Base-by-base conservation (phyloP, 2,797 vertebrate genomes). In the Discoglossus pictus region DNA sequence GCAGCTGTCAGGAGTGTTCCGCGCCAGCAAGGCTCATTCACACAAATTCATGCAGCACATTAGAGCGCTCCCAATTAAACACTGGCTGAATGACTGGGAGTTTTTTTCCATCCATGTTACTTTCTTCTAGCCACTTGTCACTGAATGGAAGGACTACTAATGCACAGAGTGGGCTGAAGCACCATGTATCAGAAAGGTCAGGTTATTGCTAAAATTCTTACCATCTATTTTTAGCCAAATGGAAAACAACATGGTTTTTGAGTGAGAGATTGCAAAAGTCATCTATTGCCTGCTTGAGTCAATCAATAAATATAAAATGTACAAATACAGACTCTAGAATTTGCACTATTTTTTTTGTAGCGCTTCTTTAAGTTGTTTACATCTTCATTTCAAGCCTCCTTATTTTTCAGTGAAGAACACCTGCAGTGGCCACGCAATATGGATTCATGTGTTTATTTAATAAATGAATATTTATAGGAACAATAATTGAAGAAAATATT, bases 141-240 rank as follows among this genome's bases (percentile, higher is more conserved):
- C 50, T 27, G 40, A 47, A 39, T 31, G 34, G 27, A 54, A 61
- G 23, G 54, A 20, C 27, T 24, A 17, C 50, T 69, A 61, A 69
- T 69, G 66, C 51, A 69, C 50, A 39, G 35, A 61, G 31, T 23
- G 42, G 35, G 48, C 13, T 11, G 25, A 23, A 17, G 31, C 13
- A 11, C 18, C 7, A 4, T 13, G 8, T 8, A 21, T 21, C 27
- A 6, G 52, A 69, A 69, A 62, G 58, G 40, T 61, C 50, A 48
- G 12, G 27, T 36, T 62, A 47, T 61, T 62, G 55, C 58, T 38
- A 44, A 53, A 43, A 52, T 16, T 24, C 15, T 44, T 46, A 1
- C 20, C 3, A 17, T 12, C 66, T 69, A 69, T 54, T 54, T 61
- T 54, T 69, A 69, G 50, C 36, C 12, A 53, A 55, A 68, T 61